Evolutionary conservation across 2,888 invertebrate species (phyloP).

Genomic region (Abscondita cerata): DNA sequence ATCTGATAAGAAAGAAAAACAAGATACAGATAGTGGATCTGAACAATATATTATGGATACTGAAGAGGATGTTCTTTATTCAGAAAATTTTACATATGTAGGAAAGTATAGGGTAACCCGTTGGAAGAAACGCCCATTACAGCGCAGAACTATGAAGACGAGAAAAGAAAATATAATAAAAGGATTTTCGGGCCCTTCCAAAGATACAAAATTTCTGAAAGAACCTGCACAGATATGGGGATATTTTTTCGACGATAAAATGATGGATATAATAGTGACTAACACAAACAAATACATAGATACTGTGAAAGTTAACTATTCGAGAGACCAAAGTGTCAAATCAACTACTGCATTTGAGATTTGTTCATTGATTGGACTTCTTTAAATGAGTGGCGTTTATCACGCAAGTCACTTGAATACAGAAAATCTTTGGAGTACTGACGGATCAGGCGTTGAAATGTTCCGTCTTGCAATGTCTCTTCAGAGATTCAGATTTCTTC

Average conservation of each 20-base stretch:
- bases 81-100: neutral
- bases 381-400: neutral
- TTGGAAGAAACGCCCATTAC: conserved; percentile 1
- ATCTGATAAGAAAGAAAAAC: neutral
- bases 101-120: neutral
- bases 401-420: conserved; percentile 1
- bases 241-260: conserved; percentile 6
- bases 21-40: neutral
- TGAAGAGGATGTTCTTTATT: neutral
- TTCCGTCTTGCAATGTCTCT: no score
- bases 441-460: conserved; percentile 3
- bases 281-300: no score
- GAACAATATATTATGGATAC: neutral
- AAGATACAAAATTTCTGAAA: conserved; percentile 7
- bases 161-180: conserved; percentile 7
- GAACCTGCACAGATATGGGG: conserved; percentile 5
- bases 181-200: neutral
- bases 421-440: neutral
- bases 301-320: no score
- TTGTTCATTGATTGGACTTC: conserved; percentile 1
- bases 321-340: neutral
- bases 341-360: conserved; percentile 3
- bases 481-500: conserved; percentile 8
- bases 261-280: conserved; percentile 1
- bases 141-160: neutral